A percentile compares a stretch with the other conserved stretches of the same genome.
Evolutionary conservation across 2,888 invertebrate species (phyloP).

Genomic region (Xanthia togata): DNA sequence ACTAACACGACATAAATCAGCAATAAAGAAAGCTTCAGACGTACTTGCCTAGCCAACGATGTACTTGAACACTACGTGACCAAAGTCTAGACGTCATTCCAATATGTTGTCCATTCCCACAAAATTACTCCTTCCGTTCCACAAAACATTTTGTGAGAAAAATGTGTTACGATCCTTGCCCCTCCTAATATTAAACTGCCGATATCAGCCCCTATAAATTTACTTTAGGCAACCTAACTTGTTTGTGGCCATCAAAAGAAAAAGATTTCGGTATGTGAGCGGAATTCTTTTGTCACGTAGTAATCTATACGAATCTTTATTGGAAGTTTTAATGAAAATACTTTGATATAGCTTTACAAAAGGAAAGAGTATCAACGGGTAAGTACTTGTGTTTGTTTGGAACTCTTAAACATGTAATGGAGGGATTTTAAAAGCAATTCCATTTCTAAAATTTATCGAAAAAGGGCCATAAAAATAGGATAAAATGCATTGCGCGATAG

Average conservation of each 20-base stretch:
- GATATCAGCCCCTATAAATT: slow-evolving; percentile 45
- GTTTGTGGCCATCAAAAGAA: slow-evolving; percentile 38
- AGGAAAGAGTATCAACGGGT: slow-evolving; percentile 9
- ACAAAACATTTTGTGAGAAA: slow-evolving; percentile 32
- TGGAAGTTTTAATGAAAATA: slow-evolving; percentile 58
- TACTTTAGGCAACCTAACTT: slow-evolving; percentile 40
- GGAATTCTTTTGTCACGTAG: slow-evolving; percentile 48
- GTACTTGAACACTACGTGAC: slow-evolving; percentile 22
- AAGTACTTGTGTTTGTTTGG: slow-evolving; percentile 8
- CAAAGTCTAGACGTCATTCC: slow-evolving; percentile 52
- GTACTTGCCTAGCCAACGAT: slow-evolving; percentile 18
- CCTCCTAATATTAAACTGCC: slow-evolving; percentile 37
- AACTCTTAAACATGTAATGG: slow-evolving; percentile 28
- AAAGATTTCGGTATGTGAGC: slow-evolving; percentile 48
- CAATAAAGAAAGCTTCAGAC: slow-evolving; percentile 38
- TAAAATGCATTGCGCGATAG: slow-evolving; percentile 4
- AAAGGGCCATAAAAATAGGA: slow-evolving; percentile 4
- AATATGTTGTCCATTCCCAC: slow-evolving; percentile 26
- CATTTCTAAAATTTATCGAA: slow-evolving; percentile 6
- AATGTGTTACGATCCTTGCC: slow-evolving; percentile 41
- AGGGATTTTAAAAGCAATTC: slow-evolving; percentile 26
- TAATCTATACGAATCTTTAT: slow-evolving; percentile 45
- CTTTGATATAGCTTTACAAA: slow-evolving; percentile 48
- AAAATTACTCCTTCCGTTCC: slow-evolving; percentile 31
- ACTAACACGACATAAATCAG: slow-evolving; percentile 54